Base-by-base conservation (phyloP, 2,888 invertebrate species). In the Hirudinaria manillensis region DNA sequence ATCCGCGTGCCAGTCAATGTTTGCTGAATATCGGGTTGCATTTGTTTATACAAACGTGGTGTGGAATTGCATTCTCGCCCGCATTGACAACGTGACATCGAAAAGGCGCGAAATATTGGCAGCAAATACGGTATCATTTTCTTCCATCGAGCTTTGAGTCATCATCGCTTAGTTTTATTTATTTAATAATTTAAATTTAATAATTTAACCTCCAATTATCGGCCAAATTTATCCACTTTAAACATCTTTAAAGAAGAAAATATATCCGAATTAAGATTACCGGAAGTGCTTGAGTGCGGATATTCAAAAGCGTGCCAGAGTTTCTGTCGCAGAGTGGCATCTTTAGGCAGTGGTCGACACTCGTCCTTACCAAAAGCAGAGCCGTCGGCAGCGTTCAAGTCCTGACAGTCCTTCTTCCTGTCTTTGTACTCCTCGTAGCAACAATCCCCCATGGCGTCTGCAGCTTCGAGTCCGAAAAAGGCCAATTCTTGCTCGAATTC, bases 281-380 rank as follows among this genome's bases (percentile, higher is more conserved):
- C 73, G 10, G 97, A 93, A 56, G 99, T 99, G 77, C 95, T 95
- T 77, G 94, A 95, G 88, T 99, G 98, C 45, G 85, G 99, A 88
- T 99, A 98, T 87, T 99, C 98, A 86, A 99, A 99, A 71, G 99
- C 97, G 82, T 97, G 89, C 99, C 99, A 99, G 96, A 99, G 96
- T 87, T 93, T 93, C 85, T 97, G 83, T 70, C 85, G 79, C 72
- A 92, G 65, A 13, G 81, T 85, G 38, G 81, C 80, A 19, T 82
- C 81, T 13, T 84, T 83, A 80, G 93, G 89, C 80, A 93, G 89
- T 38, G 91, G 91, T 86, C 94, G 93, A 79, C 80, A 21, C 81
- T 81, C 34, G 83, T 82, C 80, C 93, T 36, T 66, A 7, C 55
- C 53, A 1, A 55, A 89, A 38, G 91, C 91, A 86, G 94, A 93